A percentile compares a stretch with the other conserved stretches of the same genome.
Evolutionary conservation across 1,140 invertebrate species (phyloP).

Genomic region (Armadillidium nasatum): DNA sequence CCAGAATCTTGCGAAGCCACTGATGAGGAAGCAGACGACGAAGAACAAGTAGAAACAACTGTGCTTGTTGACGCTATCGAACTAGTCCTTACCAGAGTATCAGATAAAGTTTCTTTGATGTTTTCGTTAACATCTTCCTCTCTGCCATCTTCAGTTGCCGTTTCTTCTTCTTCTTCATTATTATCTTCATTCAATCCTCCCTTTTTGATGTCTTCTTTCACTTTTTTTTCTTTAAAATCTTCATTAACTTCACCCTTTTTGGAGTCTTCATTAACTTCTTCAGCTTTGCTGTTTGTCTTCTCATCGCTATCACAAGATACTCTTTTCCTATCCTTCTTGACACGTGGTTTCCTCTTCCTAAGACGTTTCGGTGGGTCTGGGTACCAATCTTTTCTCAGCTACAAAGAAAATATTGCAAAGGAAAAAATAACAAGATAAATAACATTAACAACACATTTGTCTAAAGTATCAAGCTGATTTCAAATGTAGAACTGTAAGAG

Average conservation of each 20-base stretch:
- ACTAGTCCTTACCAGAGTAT: neutral
- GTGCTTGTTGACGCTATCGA: slow-evolving; percentile 19
- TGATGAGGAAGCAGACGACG: slow-evolving; percentile 1
- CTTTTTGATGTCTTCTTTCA: no score
- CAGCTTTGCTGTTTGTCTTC: neutral
- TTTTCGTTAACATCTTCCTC: neutral
- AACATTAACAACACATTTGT: no score
- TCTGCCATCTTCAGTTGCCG: neutral
- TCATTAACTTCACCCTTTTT: neutral
- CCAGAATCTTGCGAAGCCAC: slow-evolving; percentile 30
- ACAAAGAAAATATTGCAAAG: slow-evolving; percentile 5
- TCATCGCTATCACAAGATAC: neutral
- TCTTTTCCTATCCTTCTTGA: slow-evolving; percentile 21
- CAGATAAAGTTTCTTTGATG: neutral
- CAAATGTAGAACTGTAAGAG: no score
- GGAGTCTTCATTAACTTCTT: neutral
- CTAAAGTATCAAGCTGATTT: no score
- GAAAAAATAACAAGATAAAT: no score
- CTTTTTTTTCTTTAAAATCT: no score
- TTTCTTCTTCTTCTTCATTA: neutral
- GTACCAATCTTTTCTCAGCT: slow-evolving; percentile 36
- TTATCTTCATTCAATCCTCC: neutral
- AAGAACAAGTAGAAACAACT: neutral
- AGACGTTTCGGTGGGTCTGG: slow-evolving; percentile 25
- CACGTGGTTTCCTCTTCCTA: slow-evolving; percentile 28